Evolutionary conservation across 2,113 vertebrate genomes (phyloP).

Genomic region (Parus major): DNA sequence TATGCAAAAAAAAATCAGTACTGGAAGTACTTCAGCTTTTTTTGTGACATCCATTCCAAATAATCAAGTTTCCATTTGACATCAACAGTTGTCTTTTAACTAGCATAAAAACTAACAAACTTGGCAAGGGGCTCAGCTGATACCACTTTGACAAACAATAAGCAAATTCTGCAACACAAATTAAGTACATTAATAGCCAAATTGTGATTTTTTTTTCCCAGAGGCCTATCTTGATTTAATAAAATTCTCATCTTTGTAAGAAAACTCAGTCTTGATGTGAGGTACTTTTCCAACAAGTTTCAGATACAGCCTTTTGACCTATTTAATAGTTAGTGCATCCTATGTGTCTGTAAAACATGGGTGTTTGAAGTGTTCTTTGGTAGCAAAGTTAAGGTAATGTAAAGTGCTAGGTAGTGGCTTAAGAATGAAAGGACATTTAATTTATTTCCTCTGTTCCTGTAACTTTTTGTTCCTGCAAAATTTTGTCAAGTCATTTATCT

Average conservation of each 20-base stretch:
- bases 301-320: neutral
- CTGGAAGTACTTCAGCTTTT: neutral
- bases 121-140: neutral
- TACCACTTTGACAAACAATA: neutral
- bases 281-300: neutral
- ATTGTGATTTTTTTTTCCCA: neutral
- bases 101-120: neutral
- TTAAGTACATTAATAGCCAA: neutral
- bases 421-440: neutral
- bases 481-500: neutral
- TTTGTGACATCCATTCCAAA: neutral
- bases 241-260: neutral
- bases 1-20: neutral
- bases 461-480: neutral
- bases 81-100: neutral
- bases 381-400: neutral
- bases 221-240: neutral
- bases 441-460: neutral
- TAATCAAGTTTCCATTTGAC: neutral
- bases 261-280: neutral
- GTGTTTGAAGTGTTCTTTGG: neutral
- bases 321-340: neutral
- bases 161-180: neutral
- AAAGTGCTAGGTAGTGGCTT: neutral
- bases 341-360: fast-evolving